phyloP scores from a whole-genome alignment of 1,140 invertebrate species.

The Procambarus virginalis region DNA sequence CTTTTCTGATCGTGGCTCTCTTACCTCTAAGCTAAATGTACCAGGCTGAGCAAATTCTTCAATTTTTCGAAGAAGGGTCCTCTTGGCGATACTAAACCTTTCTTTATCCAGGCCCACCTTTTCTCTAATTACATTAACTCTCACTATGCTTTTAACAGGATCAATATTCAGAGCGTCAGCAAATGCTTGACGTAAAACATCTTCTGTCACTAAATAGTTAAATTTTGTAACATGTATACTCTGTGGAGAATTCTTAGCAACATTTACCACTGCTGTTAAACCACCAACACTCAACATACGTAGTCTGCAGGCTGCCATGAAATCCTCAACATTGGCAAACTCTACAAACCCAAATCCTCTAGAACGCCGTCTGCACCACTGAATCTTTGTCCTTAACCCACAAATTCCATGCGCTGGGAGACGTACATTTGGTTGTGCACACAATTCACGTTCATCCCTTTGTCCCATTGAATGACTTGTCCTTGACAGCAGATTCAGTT shows the following conservation, averaged over 20 bases:
- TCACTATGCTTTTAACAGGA: not conserved
- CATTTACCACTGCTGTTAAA: not conserved
- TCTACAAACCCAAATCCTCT: constrained; percentile 35
- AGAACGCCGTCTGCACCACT: constrained; percentile 36
- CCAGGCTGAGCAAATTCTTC: constrained; percentile 1
- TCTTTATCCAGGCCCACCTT: not conserved
- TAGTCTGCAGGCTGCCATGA: not conserved
- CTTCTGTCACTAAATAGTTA: not conserved
- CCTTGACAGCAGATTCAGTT: constrained; percentile 11
- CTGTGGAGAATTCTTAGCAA: not conserved
- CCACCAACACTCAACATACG: not conserved
- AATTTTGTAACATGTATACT: constrained; percentile 10
- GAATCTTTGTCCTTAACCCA: constrained; percentile 31
- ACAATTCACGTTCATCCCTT: not conserved
- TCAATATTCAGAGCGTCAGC: constrained; percentile 6
- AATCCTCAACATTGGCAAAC: constrained; percentile 34
- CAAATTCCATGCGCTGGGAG: not conserved
- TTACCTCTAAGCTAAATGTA: constrained; percentile 22
- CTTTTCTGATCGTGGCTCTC: constrained; percentile 22
- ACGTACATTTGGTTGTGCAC: constrained; percentile 6
- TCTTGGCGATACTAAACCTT: not conserved
- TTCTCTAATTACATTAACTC: constrained; percentile 16
- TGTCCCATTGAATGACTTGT: not conserved
- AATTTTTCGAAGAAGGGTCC: not conserved
- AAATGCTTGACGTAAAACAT: constrained; percentile 23